Evolutionary conservation across 2,888 invertebrate genomes (phyloP), one percentile per base, ranked within the genome.

Genomic region (Trachelus iudaicus): DNA sequence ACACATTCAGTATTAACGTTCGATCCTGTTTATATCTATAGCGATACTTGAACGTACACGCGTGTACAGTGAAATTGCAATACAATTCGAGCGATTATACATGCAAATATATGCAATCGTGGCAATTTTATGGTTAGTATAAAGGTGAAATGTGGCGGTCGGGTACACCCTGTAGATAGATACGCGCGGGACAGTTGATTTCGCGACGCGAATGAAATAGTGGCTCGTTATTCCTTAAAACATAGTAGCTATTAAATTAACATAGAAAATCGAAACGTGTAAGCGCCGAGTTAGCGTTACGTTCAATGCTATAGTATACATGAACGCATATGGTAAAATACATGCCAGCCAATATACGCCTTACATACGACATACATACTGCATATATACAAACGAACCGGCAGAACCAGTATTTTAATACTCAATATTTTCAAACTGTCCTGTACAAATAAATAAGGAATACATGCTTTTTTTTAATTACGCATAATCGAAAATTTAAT

Each of bases 201-300:
- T 56, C 56, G 56, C 56, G 56, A 56, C 23, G 56, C 56, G 56
- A 56, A 56, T 56, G 56, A 71, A 71, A 71, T 33, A 71, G 31
- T 33, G 71, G 71, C 74, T 6, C 73, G 78, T 79, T 83, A 79
- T 83, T 76, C 77, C 69, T 83, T 80, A 81, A 81, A 77, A 79
- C 77, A 80, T 85, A 80, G 79, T 81, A 78, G 78, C 73, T 79
- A 34, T 80, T 80, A 79, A 83, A 84, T 84, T 82, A 84, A 83
- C 82, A 81, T 81, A 79, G 75, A 79, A 76, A 80, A 79, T 81
- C 69, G 40, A 73, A 31, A 69, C 77, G 69, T 76, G 78, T 76
- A 78, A 76, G 34, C 77, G 77, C 56, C 56, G 23, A 56, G 56
- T 56, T 23, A 56, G 56, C 56, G 23, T 56, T 56, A 56, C 23